phyloP scores from a whole-genome alignment of 2,888 invertebrate genomes.

The Anaspis maculata region DNA sequence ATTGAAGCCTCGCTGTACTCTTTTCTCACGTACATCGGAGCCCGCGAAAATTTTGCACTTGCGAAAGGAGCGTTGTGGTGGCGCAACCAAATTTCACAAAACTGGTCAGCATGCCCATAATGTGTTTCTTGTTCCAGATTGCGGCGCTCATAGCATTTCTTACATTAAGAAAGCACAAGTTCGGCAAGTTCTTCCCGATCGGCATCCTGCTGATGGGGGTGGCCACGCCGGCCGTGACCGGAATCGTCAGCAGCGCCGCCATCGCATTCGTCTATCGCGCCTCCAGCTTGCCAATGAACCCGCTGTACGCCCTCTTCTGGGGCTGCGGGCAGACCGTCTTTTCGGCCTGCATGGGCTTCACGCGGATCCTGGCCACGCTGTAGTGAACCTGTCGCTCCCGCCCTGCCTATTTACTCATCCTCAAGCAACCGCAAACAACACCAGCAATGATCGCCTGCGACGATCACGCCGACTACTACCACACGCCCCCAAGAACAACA shows the following conservation, averaged over 20 bases:
- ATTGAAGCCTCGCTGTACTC: too few relatives aligned
- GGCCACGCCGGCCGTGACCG: constrained; percentile 79
- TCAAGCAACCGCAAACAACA: too few relatives aligned
- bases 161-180: constrained; percentile 86
- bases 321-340: constrained; percentile 89
- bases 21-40: too few relatives aligned
- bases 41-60: too few relatives aligned
- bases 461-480: too few relatives aligned
- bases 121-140: constrained; percentile 42
- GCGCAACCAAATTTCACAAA: constrained; percentile 49
- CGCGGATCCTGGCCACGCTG: constrained; percentile 79
- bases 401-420: too few relatives aligned
- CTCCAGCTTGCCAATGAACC: constrained; percentile 81
- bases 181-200: constrained; percentile 89
- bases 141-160: constrained; percentile 87
- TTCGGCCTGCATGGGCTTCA: constrained; percentile 85
- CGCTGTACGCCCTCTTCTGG: constrained; percentile 88
- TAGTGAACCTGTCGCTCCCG: too few relatives aligned
- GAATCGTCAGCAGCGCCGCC: constrained; percentile 82
- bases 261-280: constrained; percentile 91
- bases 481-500: too few relatives aligned
- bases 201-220: constrained; percentile 84
- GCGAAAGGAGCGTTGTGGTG: too few relatives aligned
- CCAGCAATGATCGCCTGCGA: too few relatives aligned
- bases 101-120: constrained; percentile 67